Percentiles rank a stretch among this genome's conserved stretches.
These are phyloP conservation scores for Drosophila dunni DNA, from an alignment of 1,140 invertebrate genomes.

Conservation along the genomic window DNA sequence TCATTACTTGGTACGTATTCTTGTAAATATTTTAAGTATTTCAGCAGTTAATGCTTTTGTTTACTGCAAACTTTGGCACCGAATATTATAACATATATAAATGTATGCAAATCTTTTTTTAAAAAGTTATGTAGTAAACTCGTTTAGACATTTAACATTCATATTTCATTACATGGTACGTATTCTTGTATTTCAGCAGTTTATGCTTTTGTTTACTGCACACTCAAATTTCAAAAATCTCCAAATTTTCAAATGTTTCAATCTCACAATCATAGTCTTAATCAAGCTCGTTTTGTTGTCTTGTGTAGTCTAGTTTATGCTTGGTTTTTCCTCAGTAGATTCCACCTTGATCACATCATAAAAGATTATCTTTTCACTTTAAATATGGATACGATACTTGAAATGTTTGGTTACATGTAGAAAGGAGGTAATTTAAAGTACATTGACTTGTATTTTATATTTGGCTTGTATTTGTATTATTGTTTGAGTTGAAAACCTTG, in stretches of 20 bases:
- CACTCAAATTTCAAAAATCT: conserved; percentile 5
- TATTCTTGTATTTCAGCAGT: conserved; percentile 12
- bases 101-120: no score
- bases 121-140: conserved; percentile 27
- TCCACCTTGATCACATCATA: conserved; percentile 7
- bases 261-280: conserved; percentile 42
- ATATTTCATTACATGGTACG: conserved; percentile 3
- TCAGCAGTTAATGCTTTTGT: conserved; percentile 4
- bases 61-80: background rate
- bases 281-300: conserved; percentile 46
- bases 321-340: background rate
- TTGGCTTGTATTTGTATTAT: conserved; percentile 55
- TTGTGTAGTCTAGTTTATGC: conserved; percentile 19
- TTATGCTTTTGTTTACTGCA: background rate
- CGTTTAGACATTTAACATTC: conserved; percentile 29
- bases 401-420: conserved; percentile 43
- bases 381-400: conserved; percentile 12
- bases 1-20: conserved; percentile 2
- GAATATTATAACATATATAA: no score
- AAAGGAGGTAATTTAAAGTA: conserved; percentile 42
- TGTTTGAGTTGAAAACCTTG: conserved; percentile 39
- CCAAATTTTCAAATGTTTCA: background rate
- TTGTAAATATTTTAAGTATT: no score
- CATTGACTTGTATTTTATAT: conserved; percentile 39
- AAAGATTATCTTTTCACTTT: background rate